Percentiles rank a stretch among this genome's conserved stretches.
Evolutionary conservation across 2,888 invertebrate species (phyloP).

Genomic region (Athetis lepigone): DNA sequence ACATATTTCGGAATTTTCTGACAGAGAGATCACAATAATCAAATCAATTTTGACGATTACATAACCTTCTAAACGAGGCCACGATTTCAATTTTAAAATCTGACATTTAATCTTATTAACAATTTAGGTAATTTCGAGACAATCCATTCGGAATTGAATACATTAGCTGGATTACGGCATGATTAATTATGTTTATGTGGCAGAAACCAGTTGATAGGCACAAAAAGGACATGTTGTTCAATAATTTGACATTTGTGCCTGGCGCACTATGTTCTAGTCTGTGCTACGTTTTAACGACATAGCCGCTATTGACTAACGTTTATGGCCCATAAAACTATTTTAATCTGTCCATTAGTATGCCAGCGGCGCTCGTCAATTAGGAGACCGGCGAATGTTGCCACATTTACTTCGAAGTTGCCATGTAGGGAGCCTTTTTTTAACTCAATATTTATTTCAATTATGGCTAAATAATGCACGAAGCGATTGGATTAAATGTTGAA

Average conservation of each 20-base stretch:
- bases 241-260: slow-evolving; percentile 54
- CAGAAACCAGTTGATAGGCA: slow-evolving; percentile 40
- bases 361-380: slow-evolving; percentile 83
- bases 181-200: slow-evolving; percentile 38
- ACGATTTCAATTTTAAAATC: slow-evolving; percentile 40
- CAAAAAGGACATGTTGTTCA: slow-evolving; percentile 49
- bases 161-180: slow-evolving; percentile 38
- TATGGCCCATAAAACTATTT: slow-evolving; percentile 86
- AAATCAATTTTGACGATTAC: neutral
- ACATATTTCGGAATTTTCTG: too few species aligned
- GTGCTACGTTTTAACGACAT: slow-evolving; percentile 45
- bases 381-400: slow-evolving; percentile 72
- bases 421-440: slow-evolving; percentile 60
- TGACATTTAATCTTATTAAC: slow-evolving; percentile 47
- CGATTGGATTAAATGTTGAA: slow-evolving; percentile 25
- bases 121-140: slow-evolving; percentile 38
- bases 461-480: slow-evolving; percentile 29
- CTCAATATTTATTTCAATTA: slow-evolving; percentile 47
- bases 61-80: slow-evolving; percentile 39
- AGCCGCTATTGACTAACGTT: slow-evolving; percentile 73
- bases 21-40: neutral
- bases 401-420: slow-evolving; percentile 61
- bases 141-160: slow-evolving; percentile 52
- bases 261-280: slow-evolving; percentile 44
- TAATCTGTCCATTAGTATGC: slow-evolving; percentile 86